Conservation (phyloP, 2,888 invertebrate species). For the Cosmia trapezina region DNA sequence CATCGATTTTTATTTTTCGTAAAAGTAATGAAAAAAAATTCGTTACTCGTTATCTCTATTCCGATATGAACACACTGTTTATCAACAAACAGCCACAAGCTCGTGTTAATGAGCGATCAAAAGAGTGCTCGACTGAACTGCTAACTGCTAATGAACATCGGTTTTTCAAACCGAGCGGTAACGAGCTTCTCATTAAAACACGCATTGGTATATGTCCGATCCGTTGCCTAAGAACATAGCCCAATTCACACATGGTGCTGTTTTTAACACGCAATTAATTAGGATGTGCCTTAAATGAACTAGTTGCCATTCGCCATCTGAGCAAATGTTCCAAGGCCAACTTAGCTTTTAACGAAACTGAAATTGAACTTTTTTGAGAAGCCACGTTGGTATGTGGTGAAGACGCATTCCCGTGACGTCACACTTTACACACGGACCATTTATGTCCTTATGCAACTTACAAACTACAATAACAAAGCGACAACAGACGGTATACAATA, state of each 20-base stretch:
- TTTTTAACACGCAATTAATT: conserved; percentile 49
- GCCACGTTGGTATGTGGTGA: conserved; percentile 39
- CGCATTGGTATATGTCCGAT: neutral
- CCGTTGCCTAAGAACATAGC: conserved; percentile 17
- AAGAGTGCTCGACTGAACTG: conserved; percentile 24
- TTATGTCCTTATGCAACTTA: conserved; percentile 73
- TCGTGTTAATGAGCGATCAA: conserved; percentile 44
- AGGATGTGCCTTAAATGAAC: conserved; percentile 35
- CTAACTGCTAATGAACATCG: conserved; percentile 10
- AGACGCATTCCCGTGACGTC: conserved; percentile 64
- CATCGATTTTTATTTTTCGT: neutral
- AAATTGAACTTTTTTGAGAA: conserved; percentile 8
- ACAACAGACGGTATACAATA: conserved; percentile 31
- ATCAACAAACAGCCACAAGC: conserved; percentile 47
- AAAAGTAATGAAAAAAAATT: neutral
- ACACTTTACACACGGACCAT: conserved; percentile 58
- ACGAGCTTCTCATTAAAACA: conserved; percentile 44
- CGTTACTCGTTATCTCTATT: conserved; percentile 8
- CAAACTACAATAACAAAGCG: conserved; percentile 69
- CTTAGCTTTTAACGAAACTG: conserved; percentile 50
- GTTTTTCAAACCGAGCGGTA: conserved; percentile 19
- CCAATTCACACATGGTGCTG: conserved; percentile 26
- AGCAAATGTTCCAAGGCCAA: conserved; percentile 32
- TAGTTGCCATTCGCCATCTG: conserved; percentile 11
- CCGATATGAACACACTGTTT: conserved; percentile 39